A percentile compares a stretch with the other conserved stretches of the same genome.
These are phyloP conservation scores for Trogon melanurus DNA, from an alignment of 2,113 vertebrate genomes.

Conservation along the genomic window DNA sequence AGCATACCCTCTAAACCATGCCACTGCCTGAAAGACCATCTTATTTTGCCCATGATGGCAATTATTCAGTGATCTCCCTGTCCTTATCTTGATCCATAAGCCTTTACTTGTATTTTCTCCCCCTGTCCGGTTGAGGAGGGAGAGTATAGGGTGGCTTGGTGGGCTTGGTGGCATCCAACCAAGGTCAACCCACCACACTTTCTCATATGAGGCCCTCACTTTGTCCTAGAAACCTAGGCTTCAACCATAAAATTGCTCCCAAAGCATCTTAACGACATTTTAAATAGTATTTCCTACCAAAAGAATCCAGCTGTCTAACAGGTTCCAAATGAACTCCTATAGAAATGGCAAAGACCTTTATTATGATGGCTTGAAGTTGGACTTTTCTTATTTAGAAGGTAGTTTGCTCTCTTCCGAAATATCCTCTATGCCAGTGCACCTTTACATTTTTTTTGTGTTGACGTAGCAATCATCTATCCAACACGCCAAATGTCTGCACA, in stretches of 20 bases:
- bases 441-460: neutral
- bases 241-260: neutral
- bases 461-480: neutral
- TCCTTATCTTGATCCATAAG: neutral
- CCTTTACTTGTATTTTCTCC: neutral
- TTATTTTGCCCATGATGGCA: neutral
- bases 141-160: neutral
- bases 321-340: neutral
- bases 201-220: neutral
- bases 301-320: neutral
- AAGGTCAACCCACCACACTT: neutral
- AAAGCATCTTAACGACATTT: neutral
- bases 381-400: neutral
- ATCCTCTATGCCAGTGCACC: neutral
- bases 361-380: neutral
- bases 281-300: neutral
- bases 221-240: neutral
- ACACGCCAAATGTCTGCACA: neutral
- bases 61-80: neutral
- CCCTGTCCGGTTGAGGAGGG: neutral
- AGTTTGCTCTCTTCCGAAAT: neutral
- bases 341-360: neutral
- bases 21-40: neutral
- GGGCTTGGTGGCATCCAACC: neutral
- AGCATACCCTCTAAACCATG: neutral